Evolutionary conservation across 2,113 vertebrate genomes (phyloP), one percentile per base, ranked within the genome.

Genomic region (Sardina pilchardus): DNA sequence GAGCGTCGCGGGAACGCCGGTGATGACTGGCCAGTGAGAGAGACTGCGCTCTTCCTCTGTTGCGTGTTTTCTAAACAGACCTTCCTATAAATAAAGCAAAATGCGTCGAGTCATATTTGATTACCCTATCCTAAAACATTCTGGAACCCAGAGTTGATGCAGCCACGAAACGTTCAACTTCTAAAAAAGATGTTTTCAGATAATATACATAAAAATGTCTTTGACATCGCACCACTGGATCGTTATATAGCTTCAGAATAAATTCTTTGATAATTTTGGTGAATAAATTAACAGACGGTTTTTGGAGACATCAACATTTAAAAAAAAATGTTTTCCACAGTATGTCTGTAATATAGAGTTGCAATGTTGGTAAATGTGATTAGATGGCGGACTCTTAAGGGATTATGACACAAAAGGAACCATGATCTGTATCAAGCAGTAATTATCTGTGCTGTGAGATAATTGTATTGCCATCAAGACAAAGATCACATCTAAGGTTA

Each of bases 371-470:
- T 6, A 59, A n/a, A 59, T 59, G 34, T 43, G 10, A 67, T 44
- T 24, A 43, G 53, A 47, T 47, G 9, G 24, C 24, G 53, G 53
- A n/a, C 53, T 59, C 5, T 83, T n/a, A n/a, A n/a, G 81, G 43
- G 42, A 59, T 17, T 16, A 26, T 24, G 78, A n/a, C 78, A 80
- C 84, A 81, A 43, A 56, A 47, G 50, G 39, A 56, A 59, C 24
- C 24, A 80, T 78, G 56, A 50, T 71, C 21, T 36, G 39, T 81
- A 50, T 53, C 24, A 83, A 48, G 48, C 82, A 59, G 82, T 82
- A n/a, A 87, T 21, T 50, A 84, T 67, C 59, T 67, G 24, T 67
- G 59, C 59, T 30, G 6, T 26, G 24, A 26, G 24, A 5, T 83
- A 81, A 63, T 42, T 0, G 71, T 42, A 26, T 67, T 67, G 34